Evolutionary conservation across 1,140 invertebrate genomes (phyloP), one percentile per base, ranked within the genome.

Genomic region (Brachionus angularis): DNA sequence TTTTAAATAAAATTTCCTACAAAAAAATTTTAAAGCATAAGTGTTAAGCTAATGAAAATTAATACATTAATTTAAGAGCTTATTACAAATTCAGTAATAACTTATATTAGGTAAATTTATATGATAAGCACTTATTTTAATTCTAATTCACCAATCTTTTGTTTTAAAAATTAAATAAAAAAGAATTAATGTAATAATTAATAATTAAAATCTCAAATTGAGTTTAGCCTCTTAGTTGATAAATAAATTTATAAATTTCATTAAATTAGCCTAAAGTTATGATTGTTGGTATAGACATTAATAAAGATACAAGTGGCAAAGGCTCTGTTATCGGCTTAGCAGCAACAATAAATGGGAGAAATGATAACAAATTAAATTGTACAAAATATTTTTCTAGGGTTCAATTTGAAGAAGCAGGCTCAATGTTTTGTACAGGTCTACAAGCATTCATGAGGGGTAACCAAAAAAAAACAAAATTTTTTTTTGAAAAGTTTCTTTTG

Each of bases 1-100:
- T 80, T 84, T 76, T 91, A 87, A 3, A 89, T 96, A 78, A 88
- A 95, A 2, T 86, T 89, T 0, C 91, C 89, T n/a, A 83, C 89
- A 33, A 90, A 96, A 79, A 79, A 82, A 50, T n/a, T 52, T 8
- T 10, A n/a, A 16, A 91, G 89, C 0, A 82, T 85, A 85, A 84
- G 74, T 85, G 85, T 10, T 84, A 84, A 70, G 84, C 87, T 67
- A 90, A 91, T 82, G 82, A 83, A 5, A 83, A 84, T n/a, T n/a
- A n/a, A n/a, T n/a, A n/a, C n/a, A n/a, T n/a, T n/a, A n/a, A n/a
- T n/a, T n/a, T n/a, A n/a, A n/a, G n/a, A n/a, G n/a, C n/a, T n/a
- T n/a, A n/a, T n/a, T n/a, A n/a, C n/a, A n/a, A n/a, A n/a, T n/a
- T n/a, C n/a, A n/a, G n/a, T n/a, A n/a, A n/a, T n/a, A n/a, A n/a